Conservation (phyloP, 1,140 invertebrate species). For the Polypedilum pembai region DNA sequence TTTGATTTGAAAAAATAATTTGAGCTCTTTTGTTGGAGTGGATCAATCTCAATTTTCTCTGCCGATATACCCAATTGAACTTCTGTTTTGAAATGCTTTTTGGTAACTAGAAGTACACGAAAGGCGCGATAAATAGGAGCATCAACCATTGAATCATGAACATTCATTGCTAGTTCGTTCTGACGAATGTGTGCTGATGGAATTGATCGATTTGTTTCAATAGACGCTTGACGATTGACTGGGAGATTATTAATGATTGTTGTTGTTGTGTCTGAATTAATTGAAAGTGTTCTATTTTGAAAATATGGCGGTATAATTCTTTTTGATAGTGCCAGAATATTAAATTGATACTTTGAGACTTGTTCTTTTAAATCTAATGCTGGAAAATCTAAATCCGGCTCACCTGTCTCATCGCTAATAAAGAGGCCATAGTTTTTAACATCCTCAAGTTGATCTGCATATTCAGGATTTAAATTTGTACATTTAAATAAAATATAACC, state of each 20-base stretch:
- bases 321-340: conserved; percentile 78
- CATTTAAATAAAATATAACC: conserved; percentile 86
- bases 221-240: conserved; percentile 36
- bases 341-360: conserved; percentile 88
- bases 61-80: conserved; percentile 81
- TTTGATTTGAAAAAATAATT: conserved; percentile 63
- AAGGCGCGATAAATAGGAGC: conserved; percentile 79
- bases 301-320: conserved; percentile 42
- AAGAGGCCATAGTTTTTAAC: conserved; percentile 72
- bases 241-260: conserved; percentile 34
- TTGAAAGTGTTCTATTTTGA: conserved; percentile 43
- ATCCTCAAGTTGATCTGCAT: conserved; percentile 46
- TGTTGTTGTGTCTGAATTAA: conserved; percentile 41
- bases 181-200: conserved; percentile 34
- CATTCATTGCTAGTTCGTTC: conserved; percentile 51
- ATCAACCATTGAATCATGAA: conserved; percentile 65
- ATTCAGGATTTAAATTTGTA: conserved; percentile 53
- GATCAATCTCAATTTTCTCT: conserved; percentile 86
- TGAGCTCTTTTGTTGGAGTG: conserved; percentile 60
- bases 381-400: conserved; percentile 89
- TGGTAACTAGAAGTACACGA: conserved; percentile 68
- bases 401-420: conserved; percentile 95
- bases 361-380: conserved; percentile 78
- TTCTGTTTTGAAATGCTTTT: conserved; percentile 69
- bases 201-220: conserved; percentile 34